Conservation (phyloP, 2,797 vertebrate species). For the Ptychadena robeensis region DNA sequence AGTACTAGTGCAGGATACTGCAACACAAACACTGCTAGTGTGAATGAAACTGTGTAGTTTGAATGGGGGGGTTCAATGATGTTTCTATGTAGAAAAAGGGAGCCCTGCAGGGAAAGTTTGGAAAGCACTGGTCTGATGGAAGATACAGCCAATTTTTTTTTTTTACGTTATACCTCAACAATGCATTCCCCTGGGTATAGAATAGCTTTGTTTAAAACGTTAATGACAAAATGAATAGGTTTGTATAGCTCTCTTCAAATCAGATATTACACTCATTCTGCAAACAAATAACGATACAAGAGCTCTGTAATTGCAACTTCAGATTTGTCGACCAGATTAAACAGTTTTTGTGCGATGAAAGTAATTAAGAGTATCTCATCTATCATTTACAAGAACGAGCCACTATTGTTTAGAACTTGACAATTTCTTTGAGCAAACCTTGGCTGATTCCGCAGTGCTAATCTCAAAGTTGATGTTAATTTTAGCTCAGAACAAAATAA, state of each 20-base stretch:
- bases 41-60: no score
- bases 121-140: no score
- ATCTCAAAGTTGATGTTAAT: constrained; percentile 50
- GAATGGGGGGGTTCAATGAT: no score
- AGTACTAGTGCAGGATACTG: no score
- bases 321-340: constrained; percentile 15
- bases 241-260: neutral
- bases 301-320: constrained; percentile 6
- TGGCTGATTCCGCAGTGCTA: constrained; percentile 52
- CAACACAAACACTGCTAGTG: no score
- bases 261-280: neutral
- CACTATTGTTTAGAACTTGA: constrained; percentile 37
- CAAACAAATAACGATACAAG: neutral
- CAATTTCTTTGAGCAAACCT: constrained; percentile 41
- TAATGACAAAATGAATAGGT: neutral
- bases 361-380: constrained; percentile 38
- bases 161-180: no score
- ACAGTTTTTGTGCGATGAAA: neutral
- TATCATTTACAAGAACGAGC: constrained; percentile 35
- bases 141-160: no score
- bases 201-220: no score
- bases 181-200: neutral
- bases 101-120: no score
- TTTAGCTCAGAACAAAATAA: constrained; percentile 60
- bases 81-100: no score